Evolutionary conservation across 2,797 vertebrate species (phyloP), one percentile per base, ranked within the genome.

Genomic region (Rhinogobio ventralis): DNA sequence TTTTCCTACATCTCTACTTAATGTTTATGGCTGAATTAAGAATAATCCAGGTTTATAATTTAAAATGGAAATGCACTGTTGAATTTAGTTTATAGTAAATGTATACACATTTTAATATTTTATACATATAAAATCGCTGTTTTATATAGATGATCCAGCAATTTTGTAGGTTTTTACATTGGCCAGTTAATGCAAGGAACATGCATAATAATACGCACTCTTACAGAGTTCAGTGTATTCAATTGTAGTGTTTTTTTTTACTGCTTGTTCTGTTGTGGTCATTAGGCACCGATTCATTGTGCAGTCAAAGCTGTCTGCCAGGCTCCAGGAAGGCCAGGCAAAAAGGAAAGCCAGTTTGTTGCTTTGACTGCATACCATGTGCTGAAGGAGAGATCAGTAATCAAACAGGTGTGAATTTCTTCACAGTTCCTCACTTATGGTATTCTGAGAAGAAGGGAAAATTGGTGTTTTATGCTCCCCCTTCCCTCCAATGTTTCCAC

Each of bases 341-440:
- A 85, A 94, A 93, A 39, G 92, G 93, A 49, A 89, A 94, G 88
- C 94, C 94, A 1, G 73, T 92, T 53, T 95, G 94, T 89, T 95
- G 94, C 81, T 95, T 94, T 67, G 94, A 95, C 89, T 95, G 94
- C 85, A 91, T 95, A 74, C 89, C 91, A 76, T 95, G 94, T 91
- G 89, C 93, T 53, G 94, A 94, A 82, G 94, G 93, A 85, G 91
- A 94, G 89, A 90, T 94, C 84, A 94, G 93, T 85, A 93, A 94
- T 85, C n/a, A 85, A 68, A 51, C 79, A 80, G 79, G 79, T 80
- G 46, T 53, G 46, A 51, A 76, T 39, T 76, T 79, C 42, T 2
- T 33, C 39, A 46, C 2, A 20, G 9, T 25, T 25, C 1, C 7
- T 10, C 55, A 45, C 60, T 53, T 6, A 8, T 30, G 49, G 55